Evolutionary conservation across 37 sponge, comb jelly and placozoan species (phyloP).

Genomic region (Ianthella basta): DNA sequence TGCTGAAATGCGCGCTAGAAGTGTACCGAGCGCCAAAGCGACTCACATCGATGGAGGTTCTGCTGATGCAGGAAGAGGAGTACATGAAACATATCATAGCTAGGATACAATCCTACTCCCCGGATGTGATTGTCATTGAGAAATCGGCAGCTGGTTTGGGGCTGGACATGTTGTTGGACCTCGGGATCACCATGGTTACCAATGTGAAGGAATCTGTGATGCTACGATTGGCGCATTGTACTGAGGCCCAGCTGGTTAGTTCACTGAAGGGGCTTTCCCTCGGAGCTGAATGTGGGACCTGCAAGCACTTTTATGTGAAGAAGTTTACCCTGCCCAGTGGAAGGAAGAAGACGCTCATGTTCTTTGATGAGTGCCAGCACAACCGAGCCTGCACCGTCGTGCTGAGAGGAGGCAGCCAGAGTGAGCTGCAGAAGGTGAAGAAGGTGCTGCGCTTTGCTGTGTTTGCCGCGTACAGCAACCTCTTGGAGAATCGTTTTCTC

Average conservation of each 20-base stretch:
- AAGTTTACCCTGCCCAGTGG: constrained; percentile 73
- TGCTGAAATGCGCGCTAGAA: constrained; percentile 88
- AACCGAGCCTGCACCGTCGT: constrained; percentile 78
- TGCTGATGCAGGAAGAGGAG: constrained; percentile 86
- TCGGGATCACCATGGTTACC: constrained; percentile 82
- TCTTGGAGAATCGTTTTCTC: constrained; percentile 78
- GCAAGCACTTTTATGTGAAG: constrained; percentile 82
- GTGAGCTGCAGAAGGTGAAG: constrained; percentile 83
- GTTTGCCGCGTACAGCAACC: constrained; percentile 74
- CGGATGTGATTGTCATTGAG: constrained; percentile 91
- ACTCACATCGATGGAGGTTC: constrained; percentile 84
- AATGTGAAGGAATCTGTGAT: constrained; percentile 91
- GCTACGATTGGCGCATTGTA: constrained; percentile 78
- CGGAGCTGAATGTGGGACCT: constrained; percentile 72
- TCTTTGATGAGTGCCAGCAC: constrained; percentile 85
- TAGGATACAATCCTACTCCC: constrained; percentile 67
- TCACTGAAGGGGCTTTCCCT: constrained; percentile 87
- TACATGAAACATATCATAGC: constrained; percentile 84
- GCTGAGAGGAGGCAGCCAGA: constrained; percentile 69
- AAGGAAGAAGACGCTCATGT: constrained; percentile 86
- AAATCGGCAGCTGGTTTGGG: constrained; percentile 86
- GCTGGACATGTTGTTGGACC: constrained; percentile 81
- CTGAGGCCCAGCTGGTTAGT: constrained; percentile 69
- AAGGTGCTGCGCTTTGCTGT: constrained; percentile 71
- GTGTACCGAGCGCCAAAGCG: constrained; percentile 84